Percentiles rank a stretch among this genome's conserved stretches.
Conservation (phyloP, 2,113 vertebrate species). For the Chiloscyllium plagiosum region DNA sequence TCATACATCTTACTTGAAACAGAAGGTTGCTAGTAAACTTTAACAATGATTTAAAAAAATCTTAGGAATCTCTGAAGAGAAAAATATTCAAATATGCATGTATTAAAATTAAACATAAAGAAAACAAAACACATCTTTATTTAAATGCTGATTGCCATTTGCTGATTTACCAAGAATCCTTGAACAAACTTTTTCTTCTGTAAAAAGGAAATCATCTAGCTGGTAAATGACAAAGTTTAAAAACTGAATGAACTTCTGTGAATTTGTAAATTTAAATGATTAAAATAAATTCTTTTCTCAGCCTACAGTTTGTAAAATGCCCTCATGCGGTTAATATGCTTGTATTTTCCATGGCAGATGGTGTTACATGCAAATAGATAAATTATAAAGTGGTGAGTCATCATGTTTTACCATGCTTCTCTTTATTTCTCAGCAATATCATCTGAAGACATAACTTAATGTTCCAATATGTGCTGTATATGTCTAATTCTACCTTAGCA, state of each 20-base stretch:
- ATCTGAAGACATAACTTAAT: background rate
- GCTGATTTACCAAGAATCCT: background rate
- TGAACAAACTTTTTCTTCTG: background rate
- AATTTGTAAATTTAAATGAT: background rate
- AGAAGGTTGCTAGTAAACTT: background rate
- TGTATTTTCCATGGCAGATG: background rate
- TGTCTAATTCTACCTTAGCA: background rate
- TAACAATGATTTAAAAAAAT: background rate
- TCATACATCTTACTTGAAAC: background rate
- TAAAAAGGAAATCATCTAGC: background rate
- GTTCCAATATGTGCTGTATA: background rate
- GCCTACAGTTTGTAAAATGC: background rate
- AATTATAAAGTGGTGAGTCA: background rate
- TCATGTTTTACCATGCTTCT: background rate
- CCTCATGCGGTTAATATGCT: background rate
- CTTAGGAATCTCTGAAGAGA: background rate
- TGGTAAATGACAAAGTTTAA: background rate
- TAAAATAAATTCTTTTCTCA: background rate
- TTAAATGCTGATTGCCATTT: background rate
- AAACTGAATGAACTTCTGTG: background rate
- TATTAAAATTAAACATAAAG: background rate
- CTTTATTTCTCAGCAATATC: background rate
- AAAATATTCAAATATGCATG: background rate
- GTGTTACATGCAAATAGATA: background rate
- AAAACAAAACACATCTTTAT: background rate